Evolutionary conservation across 2,888 invertebrate genomes (phyloP), one percentile per base, ranked within the genome.

Genomic region (Spilarctia lutea): DNA sequence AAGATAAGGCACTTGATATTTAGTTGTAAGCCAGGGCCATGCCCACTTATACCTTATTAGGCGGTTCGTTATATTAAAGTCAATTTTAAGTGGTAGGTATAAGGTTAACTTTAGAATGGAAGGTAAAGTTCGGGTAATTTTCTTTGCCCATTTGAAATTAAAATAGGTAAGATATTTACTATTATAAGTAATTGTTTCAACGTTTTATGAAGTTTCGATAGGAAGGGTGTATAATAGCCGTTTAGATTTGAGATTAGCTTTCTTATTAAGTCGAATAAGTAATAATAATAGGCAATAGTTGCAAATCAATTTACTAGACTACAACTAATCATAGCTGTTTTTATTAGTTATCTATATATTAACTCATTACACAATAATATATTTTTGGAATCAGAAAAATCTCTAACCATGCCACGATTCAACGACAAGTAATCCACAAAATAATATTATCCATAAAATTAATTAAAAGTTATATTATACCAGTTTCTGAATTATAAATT

Each of bases 1-100:
- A 84, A 84, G 83, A 84, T 83, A 84, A 75, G 77, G 77, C 72
- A 84, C 84, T 84, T 81, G 81, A 84, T 84, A 84, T 84, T 83
- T 80, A 83, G 77, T 83, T 81, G 77, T 84, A 81, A 83, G 83
- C 84, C 79, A 75, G 77, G 78, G 75, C 42, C 30, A 75, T 69
- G 74, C 74, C 78, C 78, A 81, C 77, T 83, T 79, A 78, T 78
- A 72, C 70, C 83, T 80, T 80, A 84, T 82, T 76, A 80, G 68
- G 77, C 75, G 67, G 2, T n/a, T 27, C 78, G 56, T 48, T 52
- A 68, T 30, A 45, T 65, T 13, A 74, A 78, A 71, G 42, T 42
- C 11, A 66, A 74, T 76, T 66, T 71, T 78, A 72, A 42, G 0
- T 3, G 1, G 0, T 0, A 3, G 65, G n/a, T 0, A 10, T 75